Conservation (phyloP, 2,113 vertebrate species). For the Alligator mississippiensis region DNA sequence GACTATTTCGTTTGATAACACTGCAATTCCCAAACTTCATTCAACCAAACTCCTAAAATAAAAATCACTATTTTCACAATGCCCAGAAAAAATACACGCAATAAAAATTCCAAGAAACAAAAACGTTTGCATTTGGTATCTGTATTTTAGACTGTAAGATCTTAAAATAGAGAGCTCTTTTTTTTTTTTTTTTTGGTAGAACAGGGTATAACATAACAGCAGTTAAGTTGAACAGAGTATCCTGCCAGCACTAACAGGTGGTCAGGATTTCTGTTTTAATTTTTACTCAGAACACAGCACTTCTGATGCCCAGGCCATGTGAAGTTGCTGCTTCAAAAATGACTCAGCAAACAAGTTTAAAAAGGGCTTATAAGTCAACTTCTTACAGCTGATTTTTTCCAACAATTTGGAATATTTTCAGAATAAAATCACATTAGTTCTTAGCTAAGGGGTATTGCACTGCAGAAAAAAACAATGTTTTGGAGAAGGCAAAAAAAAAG, state of each 20-base stretch:
- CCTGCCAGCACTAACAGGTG: too few species aligned
- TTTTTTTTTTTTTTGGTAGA: too few species aligned
- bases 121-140: accelerated
- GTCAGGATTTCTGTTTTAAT: background rate
- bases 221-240: too few species aligned
- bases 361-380: background rate
- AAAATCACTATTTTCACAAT: background rate
- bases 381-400: background rate
- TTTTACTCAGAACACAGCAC: background rate
- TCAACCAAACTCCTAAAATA: accelerated
- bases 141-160: background rate
- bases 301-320: background rate
- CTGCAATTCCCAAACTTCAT: accelerated
- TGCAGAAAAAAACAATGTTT: background rate
- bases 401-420: background rate
- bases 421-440: background rate
- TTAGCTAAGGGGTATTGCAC: background rate
- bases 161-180: too few species aligned
- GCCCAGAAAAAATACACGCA: background rate
- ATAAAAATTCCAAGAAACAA: background rate
- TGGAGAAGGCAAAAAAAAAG: background rate
- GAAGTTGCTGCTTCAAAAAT: background rate
- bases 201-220: too few species aligned
- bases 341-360: background rate
- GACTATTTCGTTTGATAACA: background rate